These are phyloP conservation scores for Nibea albiflora DNA, from an alignment of 2,113 vertebrate genomes.

Conservation along the genomic window DNA sequence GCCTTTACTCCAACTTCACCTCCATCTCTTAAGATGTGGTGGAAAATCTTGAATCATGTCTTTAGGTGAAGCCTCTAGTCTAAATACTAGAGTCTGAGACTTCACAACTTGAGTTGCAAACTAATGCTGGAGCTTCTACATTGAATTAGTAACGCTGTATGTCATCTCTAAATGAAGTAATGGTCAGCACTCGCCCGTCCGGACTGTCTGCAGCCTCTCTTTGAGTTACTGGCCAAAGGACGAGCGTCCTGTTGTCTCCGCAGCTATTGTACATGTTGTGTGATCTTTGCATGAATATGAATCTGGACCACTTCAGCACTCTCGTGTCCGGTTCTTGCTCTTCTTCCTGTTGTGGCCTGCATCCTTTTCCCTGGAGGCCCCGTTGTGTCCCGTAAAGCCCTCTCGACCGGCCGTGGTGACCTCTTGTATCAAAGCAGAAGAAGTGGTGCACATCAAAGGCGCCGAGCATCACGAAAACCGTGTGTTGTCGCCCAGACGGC, in stretches of 20 bases:
- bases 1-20: neutral
- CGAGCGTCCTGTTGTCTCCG: neutral
- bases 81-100: neutral
- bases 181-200: neutral
- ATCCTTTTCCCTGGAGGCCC: neutral
- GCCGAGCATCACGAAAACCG: conserved; percentile 84
- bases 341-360: conserved; percentile 22
- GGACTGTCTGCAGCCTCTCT: neutral
- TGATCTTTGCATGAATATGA: conserved; percentile 73
- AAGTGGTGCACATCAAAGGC: conserved; percentile 91
- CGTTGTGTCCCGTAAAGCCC: conserved; percentile 72
- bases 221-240: neutral
- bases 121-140: neutral
- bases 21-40: too few relatives aligned
- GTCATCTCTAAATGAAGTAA: neutral
- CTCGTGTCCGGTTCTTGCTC: conserved; percentile 58
- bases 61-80: neutral
- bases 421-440: conserved; percentile 89
- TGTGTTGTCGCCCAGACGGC: conserved; percentile 78
- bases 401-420: conserved; percentile 66
- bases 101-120: neutral
- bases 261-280: neutral
- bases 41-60: too few relatives aligned
- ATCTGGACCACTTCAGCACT: conserved; percentile 52
- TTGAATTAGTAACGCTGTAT: too few relatives aligned